Evolutionary conservation across 2,888 invertebrate species (phyloP), one percentile per base, ranked within the genome.

Genomic region (Herminia tarsipennalis): DNA sequence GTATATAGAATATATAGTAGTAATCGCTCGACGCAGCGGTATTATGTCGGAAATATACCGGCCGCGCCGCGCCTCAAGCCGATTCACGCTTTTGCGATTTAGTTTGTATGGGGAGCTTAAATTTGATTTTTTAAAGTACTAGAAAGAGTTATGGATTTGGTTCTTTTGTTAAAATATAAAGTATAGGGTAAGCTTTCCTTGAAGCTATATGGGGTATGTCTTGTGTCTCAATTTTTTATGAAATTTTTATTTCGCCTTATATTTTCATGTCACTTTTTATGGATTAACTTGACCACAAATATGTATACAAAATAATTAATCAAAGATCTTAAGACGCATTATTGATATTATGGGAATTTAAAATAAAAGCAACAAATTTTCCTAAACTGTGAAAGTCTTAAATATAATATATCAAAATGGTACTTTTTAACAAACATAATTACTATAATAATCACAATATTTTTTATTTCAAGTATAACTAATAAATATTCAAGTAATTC

Each of bases 1-100:
- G 91, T 91, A 91, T 91, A 91, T 91, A 90, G 91, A 91, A 91
- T 91, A 91, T 91, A 91, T 91, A 91, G 91, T 91, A 91, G 91
- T 91, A 91, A 91, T 91, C 91, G 91, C 91, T 91, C 91, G 91
- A 91, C 91, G 91, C 91, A 91, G 91, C 91, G 91, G 91, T 91
- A 91, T 91, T 91, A 91, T 91, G 91, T 91, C 90, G 91, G 91
- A 91, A 91, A 91, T 91, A 91, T 91, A 91, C 90, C 88, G 90
- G 88, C 81, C 79, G 89, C 81, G 76, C 79, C 82, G 83, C 87
- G 90, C 82, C 86, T 86, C 82, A 81, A 82, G 89, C 90, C 89
- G 87, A 73, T 85, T 81, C 76, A 84, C 83, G 68, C 78, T 83
- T 89, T 85, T 66, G 70, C 76, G 74, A 90, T 90, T 91, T 91